phyloP scores from a whole-genome alignment of 2,797 vertebrate species.

The Glossophaga mutica region DNA sequence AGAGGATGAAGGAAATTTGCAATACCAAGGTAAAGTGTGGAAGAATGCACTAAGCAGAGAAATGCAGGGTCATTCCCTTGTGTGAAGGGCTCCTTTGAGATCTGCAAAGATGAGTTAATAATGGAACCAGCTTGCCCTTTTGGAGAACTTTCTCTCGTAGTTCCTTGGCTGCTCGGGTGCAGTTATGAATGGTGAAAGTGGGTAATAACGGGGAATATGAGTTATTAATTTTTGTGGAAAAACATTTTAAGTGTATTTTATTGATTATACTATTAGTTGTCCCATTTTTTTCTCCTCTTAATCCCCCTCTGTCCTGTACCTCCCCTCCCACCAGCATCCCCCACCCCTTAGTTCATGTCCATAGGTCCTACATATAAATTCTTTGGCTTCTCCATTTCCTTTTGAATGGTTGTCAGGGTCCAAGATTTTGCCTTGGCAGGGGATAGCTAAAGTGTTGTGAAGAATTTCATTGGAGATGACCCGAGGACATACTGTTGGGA shows the following conservation, averaged over 20 bases:
- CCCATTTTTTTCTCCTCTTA: too few species aligned
- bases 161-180: neutral
- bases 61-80: neutral
- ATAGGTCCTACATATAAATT: too few species aligned
- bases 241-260: neutral
- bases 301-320: too few species aligned
- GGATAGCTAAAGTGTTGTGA: neutral
- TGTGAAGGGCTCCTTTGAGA: neutral
- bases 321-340: too few species aligned
- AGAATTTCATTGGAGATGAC: neutral
- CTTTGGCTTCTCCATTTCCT: too few species aligned
- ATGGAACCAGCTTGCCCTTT: neutral
- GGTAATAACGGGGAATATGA: neutral
- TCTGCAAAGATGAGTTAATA: neutral
- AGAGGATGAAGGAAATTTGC: neutral
- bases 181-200: neutral
- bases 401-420: neutral
- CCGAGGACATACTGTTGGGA: neutral
- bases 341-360: too few species aligned
- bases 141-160: neutral
- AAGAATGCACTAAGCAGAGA: neutral
- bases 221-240: neutral
- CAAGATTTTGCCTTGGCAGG: neutral
- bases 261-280: too few species aligned
- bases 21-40: neutral